phyloP scores from a whole-genome alignment of 1,140 invertebrate species.

The Zaprionus tsacasi region DNA sequence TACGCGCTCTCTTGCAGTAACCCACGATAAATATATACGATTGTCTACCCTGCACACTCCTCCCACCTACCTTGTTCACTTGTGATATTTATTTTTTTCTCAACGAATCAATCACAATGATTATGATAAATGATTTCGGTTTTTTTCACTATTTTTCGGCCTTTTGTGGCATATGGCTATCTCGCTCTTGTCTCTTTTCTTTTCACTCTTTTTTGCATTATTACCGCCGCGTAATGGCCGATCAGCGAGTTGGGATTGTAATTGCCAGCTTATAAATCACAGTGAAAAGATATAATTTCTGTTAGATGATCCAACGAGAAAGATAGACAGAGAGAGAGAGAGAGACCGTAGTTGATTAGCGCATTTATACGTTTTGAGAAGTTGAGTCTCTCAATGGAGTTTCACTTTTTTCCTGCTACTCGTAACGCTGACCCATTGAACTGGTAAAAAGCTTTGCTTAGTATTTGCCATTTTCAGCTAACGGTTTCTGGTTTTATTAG shows the following conservation, averaged over 20 bases:
- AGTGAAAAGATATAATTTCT: constrained; percentile 75
- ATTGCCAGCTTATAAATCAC: constrained; percentile 77
- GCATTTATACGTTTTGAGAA: constrained; percentile 58
- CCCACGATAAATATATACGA: constrained; percentile 51
- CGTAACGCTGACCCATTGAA: constrained; percentile 72
- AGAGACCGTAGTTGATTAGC: constrained; percentile 60
- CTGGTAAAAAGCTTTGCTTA: constrained; percentile 16
- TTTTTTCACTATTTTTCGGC: constrained; percentile 43
- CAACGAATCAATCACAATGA: constrained; percentile 83
- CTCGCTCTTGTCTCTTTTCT: constrained; percentile 15
- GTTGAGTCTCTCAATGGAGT: constrained; percentile 40
- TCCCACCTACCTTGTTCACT: constrained; percentile 50
- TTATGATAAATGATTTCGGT: constrained; percentile 82
- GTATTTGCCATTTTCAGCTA: constrained; percentile 30
- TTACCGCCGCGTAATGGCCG: constrained; percentile 69
- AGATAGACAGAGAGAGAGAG: too few species aligned
- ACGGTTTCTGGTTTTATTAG: constrained; percentile 20
- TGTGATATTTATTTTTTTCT: constrained; percentile 74
- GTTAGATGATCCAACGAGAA: constrained; percentile 52
- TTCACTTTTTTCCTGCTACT: constrained; percentile 58
- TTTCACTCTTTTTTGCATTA: constrained; percentile 67
- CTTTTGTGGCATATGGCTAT: constrained; percentile 17
- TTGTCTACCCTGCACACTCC: background rate
- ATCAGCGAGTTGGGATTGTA: constrained; percentile 70
- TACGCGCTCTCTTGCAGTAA: constrained; percentile 18